Percentiles rank a stretch among this genome's conserved stretches.
Evolutionary conservation across 64 coral and sea anemone species (phyloP).

Genomic region (Pachyseris speciosa): DNA sequence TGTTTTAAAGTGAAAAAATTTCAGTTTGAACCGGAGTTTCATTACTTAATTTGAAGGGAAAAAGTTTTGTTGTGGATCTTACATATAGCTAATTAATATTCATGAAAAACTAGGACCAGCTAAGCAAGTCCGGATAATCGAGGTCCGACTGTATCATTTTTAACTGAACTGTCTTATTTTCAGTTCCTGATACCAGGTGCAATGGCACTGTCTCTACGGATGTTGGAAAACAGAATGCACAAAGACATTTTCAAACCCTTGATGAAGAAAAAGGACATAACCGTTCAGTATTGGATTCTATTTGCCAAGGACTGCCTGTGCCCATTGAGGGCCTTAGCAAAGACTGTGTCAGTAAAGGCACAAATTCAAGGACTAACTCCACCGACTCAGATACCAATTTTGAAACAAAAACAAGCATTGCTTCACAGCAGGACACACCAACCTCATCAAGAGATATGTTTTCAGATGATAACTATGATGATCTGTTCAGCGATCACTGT

Average conservation of each 20-base stretch:
- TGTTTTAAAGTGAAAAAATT: no score
- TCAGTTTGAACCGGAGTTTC: no score
- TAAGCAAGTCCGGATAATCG: no score
- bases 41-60: no score
- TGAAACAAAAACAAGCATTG: background rate
- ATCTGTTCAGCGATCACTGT: background rate
- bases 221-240: background rate
- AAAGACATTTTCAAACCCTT: background rate
- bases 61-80: no score
- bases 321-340: background rate
- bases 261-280: background rate
- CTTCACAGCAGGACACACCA: background rate
- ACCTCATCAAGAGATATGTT: background rate
- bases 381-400: constrained; percentile 5
- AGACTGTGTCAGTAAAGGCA: background rate
- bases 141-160: background rate
- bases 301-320: background rate
- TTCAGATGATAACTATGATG: constrained; percentile 13
- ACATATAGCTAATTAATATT: no score
- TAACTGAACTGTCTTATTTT: background rate
- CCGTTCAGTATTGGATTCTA: background rate
- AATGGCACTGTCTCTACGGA: background rate
- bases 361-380: background rate
- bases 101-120: no score
- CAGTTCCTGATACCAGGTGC: background rate